These are phyloP conservation scores for Perca fluviatilis DNA, from an alignment of 2,113 vertebrate species.

Conservation along the genomic window DNA sequence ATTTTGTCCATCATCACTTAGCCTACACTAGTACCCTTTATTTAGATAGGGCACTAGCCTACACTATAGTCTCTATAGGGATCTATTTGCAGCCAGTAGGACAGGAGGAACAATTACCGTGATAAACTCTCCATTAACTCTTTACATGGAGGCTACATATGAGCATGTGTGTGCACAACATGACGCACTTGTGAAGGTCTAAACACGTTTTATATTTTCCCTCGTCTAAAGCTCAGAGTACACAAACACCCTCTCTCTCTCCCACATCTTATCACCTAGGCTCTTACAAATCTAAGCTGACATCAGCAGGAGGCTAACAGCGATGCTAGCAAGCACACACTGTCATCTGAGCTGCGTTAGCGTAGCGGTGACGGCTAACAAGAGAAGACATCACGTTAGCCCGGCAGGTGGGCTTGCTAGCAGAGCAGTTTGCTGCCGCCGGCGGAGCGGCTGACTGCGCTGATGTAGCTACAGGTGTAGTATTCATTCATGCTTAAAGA, in stretches of 20 bases:
- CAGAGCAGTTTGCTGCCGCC: conserved; percentile 22
- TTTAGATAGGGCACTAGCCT: too few species aligned
- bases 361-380: conserved; percentile 62
- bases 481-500: conserved; percentile 67
- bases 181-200: neutral
- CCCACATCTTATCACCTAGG: neutral
- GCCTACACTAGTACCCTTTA: too few species aligned
- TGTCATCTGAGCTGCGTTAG: conserved; percentile 43
- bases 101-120: too few species aligned
- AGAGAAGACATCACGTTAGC: conserved; percentile 72
- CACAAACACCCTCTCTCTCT: neutral
- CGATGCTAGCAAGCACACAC: conserved; percentile 45
- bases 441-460: conserved; percentile 38
- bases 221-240: conserved; percentile 1
- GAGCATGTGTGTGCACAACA: too few species aligned
- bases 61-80: too few species aligned
- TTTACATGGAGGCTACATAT: too few species aligned
- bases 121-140: too few species aligned
- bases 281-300: conserved; percentile 54
- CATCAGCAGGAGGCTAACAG: conserved; percentile 67
- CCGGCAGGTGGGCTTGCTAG: conserved; percentile 18
- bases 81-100: too few species aligned
- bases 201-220: neutral
- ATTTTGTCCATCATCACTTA: too few species aligned
- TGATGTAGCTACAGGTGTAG: conserved; percentile 73